Evolutionary conservation across 2,797 vertebrate species (phyloP).

Genomic region (Bucorvus abyssinicus): DNA sequence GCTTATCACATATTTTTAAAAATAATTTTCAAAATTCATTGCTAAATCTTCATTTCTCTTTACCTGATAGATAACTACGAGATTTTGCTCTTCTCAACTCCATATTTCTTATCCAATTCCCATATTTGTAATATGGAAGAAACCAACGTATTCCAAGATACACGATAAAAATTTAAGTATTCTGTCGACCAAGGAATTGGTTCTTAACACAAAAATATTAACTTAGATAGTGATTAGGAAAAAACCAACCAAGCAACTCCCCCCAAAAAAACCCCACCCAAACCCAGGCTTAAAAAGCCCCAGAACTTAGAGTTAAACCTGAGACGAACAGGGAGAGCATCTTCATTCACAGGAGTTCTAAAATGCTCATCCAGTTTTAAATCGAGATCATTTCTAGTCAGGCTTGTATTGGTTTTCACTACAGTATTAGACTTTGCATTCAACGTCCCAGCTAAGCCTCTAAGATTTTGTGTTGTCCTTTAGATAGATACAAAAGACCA

Average conservation of each 20-base stretch:
- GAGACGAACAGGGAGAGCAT: neutral
- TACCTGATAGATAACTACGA: neutral
- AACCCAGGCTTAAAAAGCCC: neutral
- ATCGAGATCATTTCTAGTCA: neutral
- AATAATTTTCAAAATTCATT: neutral
- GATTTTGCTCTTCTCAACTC: neutral
- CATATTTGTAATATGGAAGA: neutral
- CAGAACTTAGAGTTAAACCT: neutral
- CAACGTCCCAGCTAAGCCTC: neutral
- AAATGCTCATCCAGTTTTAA: neutral
- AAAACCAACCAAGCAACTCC: neutral
- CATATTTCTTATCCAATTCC: neutral
- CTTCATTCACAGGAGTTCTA: neutral
- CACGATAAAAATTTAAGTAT: neutral
- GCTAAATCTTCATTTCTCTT: neutral
- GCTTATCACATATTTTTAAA: neutral
- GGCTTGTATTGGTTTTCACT: neutral
- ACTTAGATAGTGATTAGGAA: neutral
- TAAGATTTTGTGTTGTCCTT: neutral
- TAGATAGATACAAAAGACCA: neutral
- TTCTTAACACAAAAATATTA: neutral
- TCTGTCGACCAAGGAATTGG: neutral
- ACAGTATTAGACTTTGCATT: neutral
- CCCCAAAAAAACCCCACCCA: neutral
- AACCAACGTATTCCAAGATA: neutral